These are phyloP conservation scores for Caenorhabditis panamensis DNA, from an alignment of 2,888 invertebrate species.

Conservation along the genomic window DNA sequence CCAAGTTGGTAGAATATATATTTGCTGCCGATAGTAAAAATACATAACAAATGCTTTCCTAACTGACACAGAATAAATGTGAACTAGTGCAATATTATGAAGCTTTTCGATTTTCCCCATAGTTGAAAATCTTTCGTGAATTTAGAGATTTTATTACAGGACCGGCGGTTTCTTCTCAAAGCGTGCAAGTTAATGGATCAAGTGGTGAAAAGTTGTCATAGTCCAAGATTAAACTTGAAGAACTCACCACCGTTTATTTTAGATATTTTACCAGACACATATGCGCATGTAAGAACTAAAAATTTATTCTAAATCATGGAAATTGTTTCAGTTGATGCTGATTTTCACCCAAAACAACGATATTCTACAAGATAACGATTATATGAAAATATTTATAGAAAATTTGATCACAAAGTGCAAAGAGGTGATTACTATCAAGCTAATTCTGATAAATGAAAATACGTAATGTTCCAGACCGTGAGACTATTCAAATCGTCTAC, in stretches of 20 bases:
- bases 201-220: slow-evolving; percentile 97
- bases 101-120: too few relatives aligned
- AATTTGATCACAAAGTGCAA: slow-evolving; percentile 99
- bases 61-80: too few relatives aligned
- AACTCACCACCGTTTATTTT: slow-evolving; percentile 99
- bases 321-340: slow-evolving; percentile 56
- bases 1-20: too few relatives aligned
- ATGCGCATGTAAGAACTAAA: slow-evolving; percentile 86
- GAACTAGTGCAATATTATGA: too few relatives aligned
- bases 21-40: too few relatives aligned
- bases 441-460: too few relatives aligned
- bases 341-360: slow-evolving; percentile 74
- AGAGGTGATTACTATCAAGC: slow-evolving; percentile 86
- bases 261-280: slow-evolving; percentile 98
- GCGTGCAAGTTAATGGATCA: slow-evolving; percentile 77
- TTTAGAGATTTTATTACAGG: too few relatives aligned
- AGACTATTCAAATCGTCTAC: slow-evolving; percentile 89
- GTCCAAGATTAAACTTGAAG: slow-evolving; percentile 91
- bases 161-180: slow-evolving; percentile 73
- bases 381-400: slow-evolving; percentile 96
- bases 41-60: too few relatives aligned
- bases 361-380: slow-evolving; percentile 87
- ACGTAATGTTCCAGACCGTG: slow-evolving; percentile 85
- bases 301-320: background rate
- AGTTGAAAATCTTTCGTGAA: too few relatives aligned